Percentiles rank a stretch among this genome's conserved stretches.
These are phyloP conservation scores for Polia nebulosa DNA, from an alignment of 2,888 invertebrate genomes.

Conservation along the genomic window DNA sequence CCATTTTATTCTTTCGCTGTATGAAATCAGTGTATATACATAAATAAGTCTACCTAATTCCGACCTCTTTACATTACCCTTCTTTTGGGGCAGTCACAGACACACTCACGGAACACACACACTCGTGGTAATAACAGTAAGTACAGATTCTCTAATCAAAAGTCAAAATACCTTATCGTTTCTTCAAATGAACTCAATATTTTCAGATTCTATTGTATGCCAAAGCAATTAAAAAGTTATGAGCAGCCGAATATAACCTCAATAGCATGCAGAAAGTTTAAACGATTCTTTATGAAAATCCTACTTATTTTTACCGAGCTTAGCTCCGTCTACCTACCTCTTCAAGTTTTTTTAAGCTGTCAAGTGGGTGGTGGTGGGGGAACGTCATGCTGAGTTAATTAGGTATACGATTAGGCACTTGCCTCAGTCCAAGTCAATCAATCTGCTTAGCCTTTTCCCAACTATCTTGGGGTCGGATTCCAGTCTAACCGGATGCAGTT, in stretches of 20 bases:
- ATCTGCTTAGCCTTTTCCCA: no score
- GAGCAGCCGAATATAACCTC: constrained; percentile 9
- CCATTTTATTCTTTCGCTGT: no score
- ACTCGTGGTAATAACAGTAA: no score
- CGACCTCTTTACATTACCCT: no score
- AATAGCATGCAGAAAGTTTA: not conserved
- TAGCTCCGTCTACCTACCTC: not conserved
- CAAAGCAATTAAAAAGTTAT: constrained; percentile 17
- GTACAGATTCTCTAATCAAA: not conserved
- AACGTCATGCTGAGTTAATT: not conserved
- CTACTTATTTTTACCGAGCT: not conserved
- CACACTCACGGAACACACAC: no score
- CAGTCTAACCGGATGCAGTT: no score
- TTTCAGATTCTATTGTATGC: not conserved
- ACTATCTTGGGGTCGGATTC: no score
- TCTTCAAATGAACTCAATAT: not conserved
- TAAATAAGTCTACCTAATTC: no score
- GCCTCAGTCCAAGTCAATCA: no score
- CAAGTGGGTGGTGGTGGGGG: not conserved
- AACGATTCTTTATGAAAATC: constrained; percentile 15
- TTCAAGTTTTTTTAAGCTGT: constrained; percentile 1
- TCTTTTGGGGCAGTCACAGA: no score
- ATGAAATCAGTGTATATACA: no score
- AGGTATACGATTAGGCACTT: no score
- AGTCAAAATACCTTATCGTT: not conserved